Percentiles rank a stretch among this genome's conserved stretches.
Conservation (phyloP, 2,888 invertebrate species). For the Proisotoma minuta region DNA sequence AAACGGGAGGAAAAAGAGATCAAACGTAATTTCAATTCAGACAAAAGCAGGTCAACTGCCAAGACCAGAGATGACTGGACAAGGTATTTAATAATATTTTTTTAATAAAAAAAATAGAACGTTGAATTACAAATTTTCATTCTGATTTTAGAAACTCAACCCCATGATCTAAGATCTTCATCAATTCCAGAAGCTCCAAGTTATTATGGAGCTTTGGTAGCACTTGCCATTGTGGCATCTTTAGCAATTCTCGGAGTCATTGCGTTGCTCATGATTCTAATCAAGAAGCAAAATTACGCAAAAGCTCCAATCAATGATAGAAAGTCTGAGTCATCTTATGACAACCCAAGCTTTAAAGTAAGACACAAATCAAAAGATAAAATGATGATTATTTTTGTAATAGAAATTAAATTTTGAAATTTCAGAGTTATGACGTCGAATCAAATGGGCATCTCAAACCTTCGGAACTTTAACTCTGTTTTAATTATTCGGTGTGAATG, state of each 20-base stretch:
- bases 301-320: conserved; percentile 75
- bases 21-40: conserved; percentile 80
- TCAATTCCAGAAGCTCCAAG: conserved; percentile 64
- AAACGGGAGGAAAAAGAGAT: conserved; percentile 83
- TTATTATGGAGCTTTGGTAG: conserved; percentile 83
- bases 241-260: conserved; percentile 76
- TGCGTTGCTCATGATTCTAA: conserved; percentile 71
- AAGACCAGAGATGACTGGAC: conserved; percentile 53
- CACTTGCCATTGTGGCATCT: conserved; percentile 80
- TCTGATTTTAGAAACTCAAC: background rate
- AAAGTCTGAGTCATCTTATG: conserved; percentile 81
- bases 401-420: conserved; percentile 2
- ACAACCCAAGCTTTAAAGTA: conserved; percentile 90
- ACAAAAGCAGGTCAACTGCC: conserved; percentile 67
- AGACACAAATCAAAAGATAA: background rate
- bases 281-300: conserved; percentile 65
- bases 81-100: conserved; percentile 52
- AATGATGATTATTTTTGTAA: background rate
- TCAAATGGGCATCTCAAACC: conserved; percentile 46
- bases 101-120: background rate
- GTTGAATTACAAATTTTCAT: too few relatives aligned
- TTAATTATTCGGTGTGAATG: too few relatives aligned
- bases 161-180: conserved; percentile 25
- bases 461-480: conserved; percentile 42
- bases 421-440: conserved; percentile 47